Conservation (phyloP, 2,113 vertebrate species). For the Aspiorhynchus laticeps region DNA sequence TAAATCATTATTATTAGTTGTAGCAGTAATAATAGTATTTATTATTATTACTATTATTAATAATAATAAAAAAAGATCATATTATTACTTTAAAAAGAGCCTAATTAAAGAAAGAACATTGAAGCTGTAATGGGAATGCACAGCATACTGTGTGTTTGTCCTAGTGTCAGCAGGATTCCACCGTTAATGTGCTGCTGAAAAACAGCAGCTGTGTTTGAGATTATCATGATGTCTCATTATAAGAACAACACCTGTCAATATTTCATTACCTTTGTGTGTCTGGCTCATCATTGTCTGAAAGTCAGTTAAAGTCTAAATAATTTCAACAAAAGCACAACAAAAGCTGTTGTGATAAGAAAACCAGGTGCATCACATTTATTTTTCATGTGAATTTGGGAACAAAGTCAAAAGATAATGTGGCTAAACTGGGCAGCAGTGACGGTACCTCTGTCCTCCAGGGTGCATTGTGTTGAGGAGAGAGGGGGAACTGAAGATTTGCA, state of each 20-base stretch:
- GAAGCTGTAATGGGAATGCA: not conserved
- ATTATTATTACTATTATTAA: not conserved
- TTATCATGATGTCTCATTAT: slow-evolving; percentile 19
- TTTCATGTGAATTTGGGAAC: not conserved
- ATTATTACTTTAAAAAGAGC: not conserved
- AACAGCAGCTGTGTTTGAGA: slow-evolving; percentile 3
- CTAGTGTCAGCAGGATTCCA: not conserved
- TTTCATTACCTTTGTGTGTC: slow-evolving; percentile 12
- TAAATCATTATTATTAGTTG: not conserved
- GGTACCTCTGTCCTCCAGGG: slow-evolving; percentile 73
- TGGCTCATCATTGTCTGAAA: slow-evolving; percentile 9
- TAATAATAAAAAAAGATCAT: not conserved
- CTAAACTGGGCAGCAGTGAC: not conserved
- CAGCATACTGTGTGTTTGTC: not conserved
- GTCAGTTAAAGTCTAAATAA: slow-evolving; percentile 11
- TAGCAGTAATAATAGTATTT: not conserved
- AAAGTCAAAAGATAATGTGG: not conserved
- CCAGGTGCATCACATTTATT: slow-evolving; percentile 13
- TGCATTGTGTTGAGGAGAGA: slow-evolving; percentile 73
- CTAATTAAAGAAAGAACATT: not conserved
- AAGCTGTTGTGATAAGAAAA: not conserved
- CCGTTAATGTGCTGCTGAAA: slow-evolving; percentile 6
- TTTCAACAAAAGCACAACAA: not conserved
- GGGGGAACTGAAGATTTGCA: slow-evolving; percentile 71
- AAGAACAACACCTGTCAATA: slow-evolving; percentile 10